A percentile compares a stretch with the other conserved stretches of the same genome.
Evolutionary conservation across 92 coral and sea anemone species (phyloP).

Genomic region (Ricordea florida): DNA sequence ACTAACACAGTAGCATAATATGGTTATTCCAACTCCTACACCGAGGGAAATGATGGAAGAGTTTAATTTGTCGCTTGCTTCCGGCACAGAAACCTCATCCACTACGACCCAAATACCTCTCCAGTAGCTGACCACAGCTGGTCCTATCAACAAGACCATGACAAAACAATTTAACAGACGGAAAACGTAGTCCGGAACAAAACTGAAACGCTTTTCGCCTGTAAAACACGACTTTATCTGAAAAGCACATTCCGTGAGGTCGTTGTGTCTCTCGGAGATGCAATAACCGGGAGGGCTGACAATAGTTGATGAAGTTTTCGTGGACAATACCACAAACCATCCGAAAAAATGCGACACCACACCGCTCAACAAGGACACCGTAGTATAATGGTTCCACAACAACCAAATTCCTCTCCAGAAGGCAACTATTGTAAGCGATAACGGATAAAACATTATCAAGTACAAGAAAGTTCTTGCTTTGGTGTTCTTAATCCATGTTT

Average conservation of each 20-base stretch:
- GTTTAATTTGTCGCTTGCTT: background rate
- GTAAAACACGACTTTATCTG: background rate
- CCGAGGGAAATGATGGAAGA: background rate
- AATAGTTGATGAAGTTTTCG: background rate
- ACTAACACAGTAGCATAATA: background rate
- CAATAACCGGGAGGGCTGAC: conserved; percentile 7
- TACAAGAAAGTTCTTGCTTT: background rate
- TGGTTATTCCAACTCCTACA: background rate
- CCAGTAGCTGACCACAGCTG: conserved; percentile 61
- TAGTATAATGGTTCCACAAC: conserved; percentile 1
- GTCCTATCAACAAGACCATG: conserved; percentile 57
- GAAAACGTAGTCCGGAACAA: background rate
- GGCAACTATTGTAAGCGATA: conserved; percentile 18
- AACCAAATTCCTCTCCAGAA: conserved; percentile 82
- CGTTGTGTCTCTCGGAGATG: background rate
- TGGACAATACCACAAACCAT: background rate
- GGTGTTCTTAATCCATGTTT: background rate
- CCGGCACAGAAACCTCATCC: background rate
- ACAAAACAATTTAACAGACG: conserved; percentile 34
- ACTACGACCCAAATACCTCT: conserved; percentile 72
- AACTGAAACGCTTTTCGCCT: background rate
- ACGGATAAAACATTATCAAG: conserved; percentile 14
- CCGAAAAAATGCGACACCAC: background rate
- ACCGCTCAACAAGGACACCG: background rate
- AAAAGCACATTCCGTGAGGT: background rate